These are phyloP conservation scores for Cheilosia grossa DNA, from an alignment of 2,888 invertebrate species.

Conservation along the genomic window DNA sequence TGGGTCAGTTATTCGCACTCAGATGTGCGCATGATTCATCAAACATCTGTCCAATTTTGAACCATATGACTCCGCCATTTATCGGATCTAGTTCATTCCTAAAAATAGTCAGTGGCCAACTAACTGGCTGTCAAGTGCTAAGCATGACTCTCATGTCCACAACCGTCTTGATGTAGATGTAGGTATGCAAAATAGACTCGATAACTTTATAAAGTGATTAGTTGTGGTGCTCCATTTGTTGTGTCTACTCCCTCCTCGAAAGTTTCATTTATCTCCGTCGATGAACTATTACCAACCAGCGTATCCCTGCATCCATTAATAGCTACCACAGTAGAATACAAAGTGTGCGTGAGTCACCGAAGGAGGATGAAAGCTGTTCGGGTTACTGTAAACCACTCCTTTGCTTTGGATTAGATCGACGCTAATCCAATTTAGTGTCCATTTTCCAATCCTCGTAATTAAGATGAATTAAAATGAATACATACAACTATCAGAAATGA, in stretches of 20 bases:
- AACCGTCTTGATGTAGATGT: background rate
- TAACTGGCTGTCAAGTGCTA: constrained; percentile 29
- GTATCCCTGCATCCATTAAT: constrained; percentile 56
- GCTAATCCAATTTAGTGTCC: constrained; percentile 35
- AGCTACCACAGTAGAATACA: constrained; percentile 55
- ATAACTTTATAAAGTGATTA: constrained; percentile 39
- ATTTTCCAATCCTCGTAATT: constrained; percentile 45
- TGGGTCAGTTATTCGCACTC: background rate
- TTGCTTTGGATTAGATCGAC: no score
- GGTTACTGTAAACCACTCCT: constrained; percentile 9
- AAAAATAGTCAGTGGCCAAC: constrained; percentile 23
- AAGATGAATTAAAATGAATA: constrained; percentile 50
- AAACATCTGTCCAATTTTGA: background rate
- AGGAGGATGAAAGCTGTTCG: constrained; percentile 1
- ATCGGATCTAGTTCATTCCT: constrained; percentile 32
- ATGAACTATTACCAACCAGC: constrained; percentile 68
- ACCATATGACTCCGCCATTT: background rate
- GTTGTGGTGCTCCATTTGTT: constrained; percentile 40
- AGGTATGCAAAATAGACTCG: constrained; percentile 37
- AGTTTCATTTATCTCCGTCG: constrained; percentile 62
- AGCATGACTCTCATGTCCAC: constrained; percentile 24
- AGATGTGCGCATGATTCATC: constrained; percentile 8
- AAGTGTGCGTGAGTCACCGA: constrained; percentile 47
- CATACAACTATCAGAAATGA: constrained; percentile 39
- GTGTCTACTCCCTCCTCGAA: background rate